phyloP scores from a whole-genome alignment of 2,888 invertebrate species.

The Liposcelis brunnea region DNA sequence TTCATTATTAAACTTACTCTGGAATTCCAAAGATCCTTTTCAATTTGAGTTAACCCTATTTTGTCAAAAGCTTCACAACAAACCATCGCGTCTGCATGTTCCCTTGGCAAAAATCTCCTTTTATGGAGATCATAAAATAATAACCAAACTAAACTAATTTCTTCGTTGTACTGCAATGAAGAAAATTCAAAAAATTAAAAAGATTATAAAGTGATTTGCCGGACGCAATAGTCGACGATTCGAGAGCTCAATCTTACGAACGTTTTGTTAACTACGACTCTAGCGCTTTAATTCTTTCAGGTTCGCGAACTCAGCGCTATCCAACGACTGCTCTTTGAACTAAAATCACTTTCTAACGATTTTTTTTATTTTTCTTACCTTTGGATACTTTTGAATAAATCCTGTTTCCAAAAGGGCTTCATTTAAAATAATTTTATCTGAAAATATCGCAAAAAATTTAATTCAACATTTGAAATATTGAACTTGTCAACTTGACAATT shows the following conservation, averaged over 20 bases:
- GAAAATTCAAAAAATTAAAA: no score
- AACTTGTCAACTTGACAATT: no score
- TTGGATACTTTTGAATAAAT: slow-evolving; percentile 26
- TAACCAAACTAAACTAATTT: slow-evolving; percentile 39
- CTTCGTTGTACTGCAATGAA: slow-evolving; percentile 23
- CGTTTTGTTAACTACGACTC: no score
- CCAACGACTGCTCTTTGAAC: no score
- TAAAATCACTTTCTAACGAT: background rate
- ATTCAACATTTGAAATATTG: no score
- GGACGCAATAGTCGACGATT: no score
- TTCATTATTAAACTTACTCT: no score
- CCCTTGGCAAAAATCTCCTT: slow-evolving; percentile 31
- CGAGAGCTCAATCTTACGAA: no score
- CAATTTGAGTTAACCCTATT: slow-evolving; percentile 9
- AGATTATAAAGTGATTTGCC: no score
- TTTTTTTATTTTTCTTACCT: no score
- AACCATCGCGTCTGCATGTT: slow-evolving; percentile 16
- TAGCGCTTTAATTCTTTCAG: no score
- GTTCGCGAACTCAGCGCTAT: no score
- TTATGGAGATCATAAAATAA: slow-evolving; percentile 52
- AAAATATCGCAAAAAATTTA: slow-evolving; percentile 23
- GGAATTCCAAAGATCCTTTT: slow-evolving; percentile 17
- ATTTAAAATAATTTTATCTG: slow-evolving; percentile 49
- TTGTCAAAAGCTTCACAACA: slow-evolving; percentile 16
- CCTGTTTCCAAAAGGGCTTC: slow-evolving; percentile 43